A percentile compares a stretch with the other conserved stretches of the same genome.
These are phyloP conservation scores for Platyscelio sp. DNA, from an alignment of 2,888 invertebrate species.

Conservation along the genomic window DNA sequence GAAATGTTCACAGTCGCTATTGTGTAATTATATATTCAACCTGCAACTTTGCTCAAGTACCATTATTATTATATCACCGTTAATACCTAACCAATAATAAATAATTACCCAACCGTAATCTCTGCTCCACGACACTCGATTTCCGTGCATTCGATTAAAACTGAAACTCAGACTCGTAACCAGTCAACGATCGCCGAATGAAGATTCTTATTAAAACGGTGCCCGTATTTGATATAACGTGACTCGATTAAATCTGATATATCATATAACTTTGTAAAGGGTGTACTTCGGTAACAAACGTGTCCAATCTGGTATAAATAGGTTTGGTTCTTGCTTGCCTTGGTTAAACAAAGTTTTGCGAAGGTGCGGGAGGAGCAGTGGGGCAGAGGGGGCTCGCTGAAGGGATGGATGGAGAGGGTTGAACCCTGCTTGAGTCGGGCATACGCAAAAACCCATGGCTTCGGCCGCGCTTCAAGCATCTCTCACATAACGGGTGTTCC, in stretches of 20 bases:
- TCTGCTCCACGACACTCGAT: too few species aligned
- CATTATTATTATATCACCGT: too few species aligned
- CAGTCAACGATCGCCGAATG: not conserved
- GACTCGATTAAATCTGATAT: conserved; percentile 66
- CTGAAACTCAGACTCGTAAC: not conserved
- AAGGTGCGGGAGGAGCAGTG: conserved; percentile 70
- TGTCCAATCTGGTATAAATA: conserved; percentile 83
- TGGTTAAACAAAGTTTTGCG: conserved; percentile 85
- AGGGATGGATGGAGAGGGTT: conserved; percentile 75
- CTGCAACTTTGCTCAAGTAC: too few species aligned
- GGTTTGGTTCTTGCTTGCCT: conserved; percentile 84
- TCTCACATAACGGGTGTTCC: conserved; percentile 77
- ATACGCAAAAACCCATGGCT: conserved; percentile 83
- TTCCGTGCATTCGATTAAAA: not conserved
- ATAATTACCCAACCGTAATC: too few species aligned
- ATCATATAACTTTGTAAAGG: conserved; percentile 56
- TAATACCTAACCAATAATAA: too few species aligned
- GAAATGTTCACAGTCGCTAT: too few species aligned
- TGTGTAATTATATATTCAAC: too few species aligned
- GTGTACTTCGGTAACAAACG: conserved; percentile 64
- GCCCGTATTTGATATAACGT: conserved; percentile 26
- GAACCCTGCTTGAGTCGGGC: conserved; percentile 79
- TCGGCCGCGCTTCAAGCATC: conserved; percentile 79
- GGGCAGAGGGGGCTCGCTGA: conserved; percentile 43
- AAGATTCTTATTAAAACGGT: conserved; percentile 16